Percentiles rank a stretch among this genome's conserved stretches.
phyloP scores from a whole-genome alignment of 2,113 vertebrate genomes.

The Alethe castanea region DNA sequence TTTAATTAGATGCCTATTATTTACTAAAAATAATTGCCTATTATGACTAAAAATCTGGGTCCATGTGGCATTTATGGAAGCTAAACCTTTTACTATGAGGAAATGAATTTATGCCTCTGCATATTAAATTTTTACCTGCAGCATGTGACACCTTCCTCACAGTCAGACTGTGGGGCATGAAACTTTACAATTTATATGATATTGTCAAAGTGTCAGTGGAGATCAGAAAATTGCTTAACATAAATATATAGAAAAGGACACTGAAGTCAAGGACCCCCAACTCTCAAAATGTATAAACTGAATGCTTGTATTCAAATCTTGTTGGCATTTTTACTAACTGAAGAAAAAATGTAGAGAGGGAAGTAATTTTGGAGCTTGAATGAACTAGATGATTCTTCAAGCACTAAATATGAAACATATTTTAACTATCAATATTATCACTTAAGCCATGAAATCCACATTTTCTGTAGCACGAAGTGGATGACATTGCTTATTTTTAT shows the following conservation, averaged over 20 bases:
- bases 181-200: background rate
- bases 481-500: background rate
- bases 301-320: background rate
- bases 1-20: background rate
- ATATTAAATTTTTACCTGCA: background rate
- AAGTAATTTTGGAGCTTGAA: background rate
- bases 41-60: background rate
- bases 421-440: background rate
- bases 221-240: background rate
- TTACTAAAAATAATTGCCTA: background rate
- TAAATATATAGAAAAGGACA: background rate
- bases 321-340: background rate
- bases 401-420: background rate
- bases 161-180: background rate
- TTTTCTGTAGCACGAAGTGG: background rate
- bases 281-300: background rate
- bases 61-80: background rate
- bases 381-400: background rate
- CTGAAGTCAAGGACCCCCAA: background rate
- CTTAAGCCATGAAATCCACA: background rate
- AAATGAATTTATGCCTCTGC: background rate
- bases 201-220: background rate
- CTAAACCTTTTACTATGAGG: background rate
- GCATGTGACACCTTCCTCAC: background rate
- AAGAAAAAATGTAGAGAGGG: background rate